These are phyloP conservation scores for Promerops cafer DNA, from an alignment of 2,113 vertebrate species.

Conservation along the genomic window DNA sequence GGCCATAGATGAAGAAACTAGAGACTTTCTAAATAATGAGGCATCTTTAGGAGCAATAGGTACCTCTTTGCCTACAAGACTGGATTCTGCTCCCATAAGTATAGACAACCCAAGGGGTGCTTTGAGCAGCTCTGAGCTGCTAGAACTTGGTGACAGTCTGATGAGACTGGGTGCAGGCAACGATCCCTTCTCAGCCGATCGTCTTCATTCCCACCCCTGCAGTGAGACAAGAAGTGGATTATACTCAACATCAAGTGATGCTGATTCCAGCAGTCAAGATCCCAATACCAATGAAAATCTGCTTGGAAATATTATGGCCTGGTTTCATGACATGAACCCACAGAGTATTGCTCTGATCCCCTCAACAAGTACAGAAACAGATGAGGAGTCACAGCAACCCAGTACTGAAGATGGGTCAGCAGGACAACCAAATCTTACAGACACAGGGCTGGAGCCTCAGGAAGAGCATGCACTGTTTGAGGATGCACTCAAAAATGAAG, in stretches of 20 bases:
- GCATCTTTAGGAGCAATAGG: conserved; percentile 90
- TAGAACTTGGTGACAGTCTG: conserved; percentile 89
- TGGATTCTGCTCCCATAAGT: conserved; percentile 78
- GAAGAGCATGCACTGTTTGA: conserved; percentile 70
- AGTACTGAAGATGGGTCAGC: conserved; percentile 49
- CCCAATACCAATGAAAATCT: conserved; percentile 85
- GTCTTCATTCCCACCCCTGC: conserved; percentile 71
- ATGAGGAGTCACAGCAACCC: conserved; percentile 64
- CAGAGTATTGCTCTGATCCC: conserved; percentile 91
- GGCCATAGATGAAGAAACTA: conserved; percentile 73
- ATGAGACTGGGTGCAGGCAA: conserved; percentile 80
- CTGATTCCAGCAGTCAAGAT: conserved; percentile 74
- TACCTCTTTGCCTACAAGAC: conserved; percentile 89
- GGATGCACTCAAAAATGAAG: conserved; percentile 71
- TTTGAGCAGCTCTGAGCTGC: conserved; percentile 90
- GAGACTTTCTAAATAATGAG: conserved; percentile 82
- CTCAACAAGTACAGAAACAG: conserved; percentile 76
- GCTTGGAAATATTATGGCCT: conserved; percentile 98
- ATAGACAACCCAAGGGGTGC: conserved; percentile 81
- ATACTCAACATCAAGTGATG: conserved; percentile 74
- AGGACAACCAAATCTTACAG: conserved; percentile 7
- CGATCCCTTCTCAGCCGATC: conserved; percentile 77
- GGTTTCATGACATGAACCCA: conserved; percentile 98
- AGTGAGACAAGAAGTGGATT: conserved; percentile 68
- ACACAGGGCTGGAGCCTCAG: conserved; percentile 44